Evolutionary conservation across 1,140 invertebrate species (phyloP).

Genomic region (Saxidomus purpurata): DNA sequence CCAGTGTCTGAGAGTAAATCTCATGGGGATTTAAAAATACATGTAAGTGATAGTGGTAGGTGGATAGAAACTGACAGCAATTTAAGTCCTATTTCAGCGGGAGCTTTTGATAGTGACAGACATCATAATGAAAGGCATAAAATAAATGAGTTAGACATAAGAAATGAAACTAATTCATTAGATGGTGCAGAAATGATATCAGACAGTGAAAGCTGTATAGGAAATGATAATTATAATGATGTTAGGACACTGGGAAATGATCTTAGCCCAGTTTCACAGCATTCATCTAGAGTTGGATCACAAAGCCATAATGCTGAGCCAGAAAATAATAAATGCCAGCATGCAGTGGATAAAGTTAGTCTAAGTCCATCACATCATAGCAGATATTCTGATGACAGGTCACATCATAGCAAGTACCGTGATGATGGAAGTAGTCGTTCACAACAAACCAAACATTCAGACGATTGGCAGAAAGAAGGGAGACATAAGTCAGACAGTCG

Average conservation of each 20-base stretch:
- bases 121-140: not conserved
- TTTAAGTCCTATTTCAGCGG: conserved; percentile 27
- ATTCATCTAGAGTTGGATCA: not conserved
- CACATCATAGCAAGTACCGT: conserved; percentile 7
- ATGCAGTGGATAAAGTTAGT: not conserved
- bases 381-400: conserved; percentile 19
- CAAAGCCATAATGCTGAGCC: not conserved
- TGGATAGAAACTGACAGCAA: conserved; percentile 41
- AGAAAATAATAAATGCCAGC: not conserved
- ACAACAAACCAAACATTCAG: not conserved
- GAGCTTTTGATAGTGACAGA: not conserved
- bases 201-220: conserved; percentile 42
- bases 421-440: not conserved
- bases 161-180: not conserved
- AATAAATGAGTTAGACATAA: not conserved
- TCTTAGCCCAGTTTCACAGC: conserved; percentile 2
- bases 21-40: conserved; percentile 48
- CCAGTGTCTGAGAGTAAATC: conserved; percentile 40
- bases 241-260: not conserved
- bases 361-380: conserved; percentile 1
- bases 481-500: not conserved
- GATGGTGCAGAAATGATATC: conserved; percentile 41
- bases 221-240: not conserved
- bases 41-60: conserved; percentile 53
- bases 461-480: not conserved